Evolutionary conservation across 2,888 invertebrate species (phyloP).

Genomic region (Pteria penguin): DNA sequence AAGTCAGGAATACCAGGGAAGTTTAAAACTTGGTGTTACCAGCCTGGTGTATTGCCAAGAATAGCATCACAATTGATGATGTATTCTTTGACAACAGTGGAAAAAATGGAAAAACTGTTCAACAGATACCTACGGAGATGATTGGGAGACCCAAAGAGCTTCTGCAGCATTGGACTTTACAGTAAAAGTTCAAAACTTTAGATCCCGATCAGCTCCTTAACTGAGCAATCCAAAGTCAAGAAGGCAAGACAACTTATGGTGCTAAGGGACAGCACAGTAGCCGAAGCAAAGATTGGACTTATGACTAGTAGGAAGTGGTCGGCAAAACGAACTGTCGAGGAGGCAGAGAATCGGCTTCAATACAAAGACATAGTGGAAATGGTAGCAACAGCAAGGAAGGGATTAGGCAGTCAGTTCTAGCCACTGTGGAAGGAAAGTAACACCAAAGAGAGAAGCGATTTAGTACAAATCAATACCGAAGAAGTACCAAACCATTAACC

Average conservation of each 20-base stretch:
- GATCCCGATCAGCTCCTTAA: not conserved
- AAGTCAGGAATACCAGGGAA: too few relatives aligned
- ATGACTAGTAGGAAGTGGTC: not conserved
- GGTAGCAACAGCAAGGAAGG: not conserved
- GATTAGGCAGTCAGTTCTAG: not conserved
- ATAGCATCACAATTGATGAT: not conserved
- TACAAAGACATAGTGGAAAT: not conserved
- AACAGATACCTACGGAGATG: not conserved
- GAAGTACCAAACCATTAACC: too few relatives aligned
- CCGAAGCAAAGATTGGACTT: not conserved
- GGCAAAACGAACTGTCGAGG: not conserved
- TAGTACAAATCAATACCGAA: too few relatives aligned
- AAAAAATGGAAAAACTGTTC: not conserved
- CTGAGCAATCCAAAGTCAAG: not conserved
- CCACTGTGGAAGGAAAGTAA: not conserved
- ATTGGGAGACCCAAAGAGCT: not conserved
- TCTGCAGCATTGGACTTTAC: slow-evolving; percentile 11
- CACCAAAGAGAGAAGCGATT: too few relatives aligned
- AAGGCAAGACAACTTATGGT: not conserved
- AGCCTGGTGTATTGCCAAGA: too few relatives aligned
- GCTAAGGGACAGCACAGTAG: not conserved
- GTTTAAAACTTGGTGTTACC: too few relatives aligned
- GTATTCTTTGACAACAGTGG: not conserved
- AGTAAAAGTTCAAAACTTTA: not conserved
- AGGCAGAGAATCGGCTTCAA: not conserved